Evolutionary conservation across 2,888 invertebrate species (phyloP), one percentile per base, ranked within the genome.

Genomic region (Drosophila nr. perissopoda): DNA sequence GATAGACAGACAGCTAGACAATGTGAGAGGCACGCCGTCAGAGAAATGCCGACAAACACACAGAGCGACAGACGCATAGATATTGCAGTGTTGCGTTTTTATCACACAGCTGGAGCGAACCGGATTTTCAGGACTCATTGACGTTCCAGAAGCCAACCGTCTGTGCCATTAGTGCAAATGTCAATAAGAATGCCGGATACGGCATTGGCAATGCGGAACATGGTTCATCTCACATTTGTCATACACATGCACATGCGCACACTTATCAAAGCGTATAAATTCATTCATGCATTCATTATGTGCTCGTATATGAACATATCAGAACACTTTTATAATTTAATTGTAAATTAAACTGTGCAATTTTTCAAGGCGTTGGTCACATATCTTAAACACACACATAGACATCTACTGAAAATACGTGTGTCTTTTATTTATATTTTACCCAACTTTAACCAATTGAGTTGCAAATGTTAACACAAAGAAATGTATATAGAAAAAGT

Each of bases 121-220:
- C 25, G 40, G 56, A 60, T 49, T 40, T 49, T 29, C 21, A 56
- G 33, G 13, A 27, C 33, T 7, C 36, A 11, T 36, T 59, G 13
- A 49, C 34, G 45, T 33, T 49, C 57, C 59, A 64, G 18, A 48
- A 65, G 53, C 42, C 66, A 59, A 51, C 52, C 31, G 52, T 59
- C 74, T 56, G 54, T 57, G 71, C 77, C 82, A 78, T 83, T 78
- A 75, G 73, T 70, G 78, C 76, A 82, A 78, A 71, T 69, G 74
- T 82, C 82, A 74, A 74, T 69, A 69, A 65, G 58, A 78, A 73
- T 62, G 52, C 71, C 56, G 65, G 57, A 76, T 69, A 53, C 58
- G 68, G 64, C 53, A 70, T 52, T 62, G 61, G 54, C 56, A 74
- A 60, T 68, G 54, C 42, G 59, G 27, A 34, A 49, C 31, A 71